Evolutionary conservation across 1,140 invertebrate genomes (phyloP).

Genomic region (Drosophila seguyi): DNA sequence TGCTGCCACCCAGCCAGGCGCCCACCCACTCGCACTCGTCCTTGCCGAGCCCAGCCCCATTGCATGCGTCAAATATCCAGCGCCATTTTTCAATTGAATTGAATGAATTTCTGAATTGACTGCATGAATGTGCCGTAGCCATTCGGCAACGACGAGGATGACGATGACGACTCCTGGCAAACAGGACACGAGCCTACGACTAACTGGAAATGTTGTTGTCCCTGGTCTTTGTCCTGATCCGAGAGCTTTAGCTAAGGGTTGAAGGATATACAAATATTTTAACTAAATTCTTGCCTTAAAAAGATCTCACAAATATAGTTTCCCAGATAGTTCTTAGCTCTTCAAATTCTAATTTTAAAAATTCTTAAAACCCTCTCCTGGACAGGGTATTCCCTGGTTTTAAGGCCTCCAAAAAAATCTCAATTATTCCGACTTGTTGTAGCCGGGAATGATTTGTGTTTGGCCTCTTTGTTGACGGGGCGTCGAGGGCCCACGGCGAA

Average conservation of each 20-base stretch:
- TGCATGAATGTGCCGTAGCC: conserved; percentile 53
- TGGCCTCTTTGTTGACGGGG: conserved; percentile 53
- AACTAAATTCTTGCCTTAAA: neutral
- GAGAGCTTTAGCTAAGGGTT: too few species aligned
- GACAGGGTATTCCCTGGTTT: neutral
- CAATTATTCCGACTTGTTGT: conserved; percentile 30
- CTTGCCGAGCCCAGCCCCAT: neutral
- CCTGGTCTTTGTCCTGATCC: neutral
- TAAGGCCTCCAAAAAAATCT: neutral
- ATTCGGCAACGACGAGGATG: neutral
- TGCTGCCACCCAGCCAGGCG: conserved; percentile 33
- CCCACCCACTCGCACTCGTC: neutral
- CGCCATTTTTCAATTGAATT: conserved; percentile 80
- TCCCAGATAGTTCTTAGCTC: neutral
- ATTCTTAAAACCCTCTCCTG: neutral
- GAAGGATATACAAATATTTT: too few species aligned
- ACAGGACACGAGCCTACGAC: conserved; percentile 24
- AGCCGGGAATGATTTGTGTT: conserved; percentile 47
- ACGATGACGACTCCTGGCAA: conserved; percentile 9
- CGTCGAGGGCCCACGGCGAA: conserved; percentile 38
- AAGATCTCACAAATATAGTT: too few species aligned
- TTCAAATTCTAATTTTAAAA: neutral
- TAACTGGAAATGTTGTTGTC: conserved; percentile 13
- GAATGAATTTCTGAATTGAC: conserved; percentile 75
- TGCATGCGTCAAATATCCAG: conserved; percentile 74